These are phyloP conservation scores for Hetaerina titia DNA, from an alignment of 2,888 invertebrate genomes.

Conservation along the genomic window DNA sequence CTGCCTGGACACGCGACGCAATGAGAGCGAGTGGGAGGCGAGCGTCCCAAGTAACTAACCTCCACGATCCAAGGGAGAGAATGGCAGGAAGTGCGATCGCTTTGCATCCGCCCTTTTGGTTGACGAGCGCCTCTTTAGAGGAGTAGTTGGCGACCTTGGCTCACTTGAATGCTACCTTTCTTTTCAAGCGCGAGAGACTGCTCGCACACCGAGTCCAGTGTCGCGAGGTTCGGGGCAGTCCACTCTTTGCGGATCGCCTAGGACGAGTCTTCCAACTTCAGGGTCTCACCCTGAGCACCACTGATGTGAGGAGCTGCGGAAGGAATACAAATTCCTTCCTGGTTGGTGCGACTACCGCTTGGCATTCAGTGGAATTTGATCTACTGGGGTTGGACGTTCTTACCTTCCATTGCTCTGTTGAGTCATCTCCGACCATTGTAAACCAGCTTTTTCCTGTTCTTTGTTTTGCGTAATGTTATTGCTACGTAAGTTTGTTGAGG, in stretches of 20 bases:
- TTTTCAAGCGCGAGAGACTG: not conserved
- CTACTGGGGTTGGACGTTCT: not conserved
- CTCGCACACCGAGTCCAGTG: not conserved
- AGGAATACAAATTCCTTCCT: not conserved
- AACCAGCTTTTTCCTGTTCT: not conserved
- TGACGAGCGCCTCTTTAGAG: not conserved
- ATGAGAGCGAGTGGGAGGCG: not conserved
- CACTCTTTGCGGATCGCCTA: too few species aligned
- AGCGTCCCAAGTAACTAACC: not conserved
- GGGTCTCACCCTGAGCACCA: not conserved
- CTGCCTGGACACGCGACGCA: too few species aligned
- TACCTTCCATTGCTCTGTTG: not conserved
- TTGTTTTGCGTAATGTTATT: too few species aligned
- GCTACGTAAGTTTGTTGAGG: too few species aligned
- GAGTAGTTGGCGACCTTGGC: not conserved
- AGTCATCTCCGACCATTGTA: not conserved
- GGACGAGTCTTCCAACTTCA: not conserved
- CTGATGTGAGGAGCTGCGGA: not conserved
- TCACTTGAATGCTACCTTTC: not conserved
- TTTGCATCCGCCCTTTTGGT: not conserved
- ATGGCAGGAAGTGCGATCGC: not conserved
- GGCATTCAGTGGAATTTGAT: not conserved
- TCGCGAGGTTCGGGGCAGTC: not conserved
- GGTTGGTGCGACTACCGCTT: not conserved
- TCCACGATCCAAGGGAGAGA: not conserved